phyloP scores from a whole-genome alignment of 2,888 invertebrate genomes.

The Ophion costatus region DNA sequence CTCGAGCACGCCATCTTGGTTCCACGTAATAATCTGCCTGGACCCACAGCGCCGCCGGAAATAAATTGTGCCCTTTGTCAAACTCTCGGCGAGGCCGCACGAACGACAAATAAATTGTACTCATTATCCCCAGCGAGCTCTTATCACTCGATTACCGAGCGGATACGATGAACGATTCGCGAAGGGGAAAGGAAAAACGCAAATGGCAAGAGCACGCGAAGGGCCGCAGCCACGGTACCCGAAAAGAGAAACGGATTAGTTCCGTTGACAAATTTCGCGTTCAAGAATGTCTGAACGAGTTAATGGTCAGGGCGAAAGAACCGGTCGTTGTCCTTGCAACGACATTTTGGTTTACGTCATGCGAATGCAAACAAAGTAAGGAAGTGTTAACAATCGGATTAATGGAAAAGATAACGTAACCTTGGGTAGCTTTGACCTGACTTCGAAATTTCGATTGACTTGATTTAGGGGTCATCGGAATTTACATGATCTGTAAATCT shows the following conservation, averaged over 20 bases:
- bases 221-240: background rate
- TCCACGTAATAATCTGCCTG: background rate
- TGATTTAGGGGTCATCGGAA: too few relatives aligned
- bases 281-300: too few relatives aligned
- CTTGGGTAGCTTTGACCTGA: too few relatives aligned
- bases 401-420: too few relatives aligned
- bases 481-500: too few relatives aligned
- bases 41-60: background rate
- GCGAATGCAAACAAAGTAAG: too few relatives aligned
- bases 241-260: background rate
- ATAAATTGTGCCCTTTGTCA: background rate
- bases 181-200: background rate
- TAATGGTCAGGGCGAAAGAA: too few relatives aligned
- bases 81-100: background rate
- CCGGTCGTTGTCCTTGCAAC: too few relatives aligned
- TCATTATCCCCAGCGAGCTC: background rate
- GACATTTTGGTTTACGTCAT: too few relatives aligned
- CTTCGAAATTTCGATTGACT: too few relatives aligned
- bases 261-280: background rate
- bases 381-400: too few relatives aligned
- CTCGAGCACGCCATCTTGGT: slow-evolving; percentile 14
- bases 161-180: background rate
- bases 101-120: slow-evolving; percentile 7
- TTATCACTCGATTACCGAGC: background rate
- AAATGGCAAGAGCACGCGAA: background rate